Evolutionary conservation across 2,113 vertebrate genomes (phyloP).

Genomic region (Acrocephalus kingi): DNA sequence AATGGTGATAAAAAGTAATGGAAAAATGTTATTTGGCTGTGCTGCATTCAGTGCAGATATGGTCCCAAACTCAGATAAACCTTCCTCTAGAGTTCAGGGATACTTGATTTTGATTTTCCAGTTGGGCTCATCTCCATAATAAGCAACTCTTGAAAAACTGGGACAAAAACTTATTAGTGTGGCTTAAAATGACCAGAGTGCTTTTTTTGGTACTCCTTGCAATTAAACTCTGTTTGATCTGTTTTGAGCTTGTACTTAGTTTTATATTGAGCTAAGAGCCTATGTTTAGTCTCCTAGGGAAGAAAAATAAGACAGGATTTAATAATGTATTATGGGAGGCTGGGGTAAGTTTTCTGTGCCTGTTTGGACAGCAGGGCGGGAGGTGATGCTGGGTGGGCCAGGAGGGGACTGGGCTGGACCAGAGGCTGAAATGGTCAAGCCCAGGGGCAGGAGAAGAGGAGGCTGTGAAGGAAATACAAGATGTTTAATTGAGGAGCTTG

Average conservation of each 20-base stretch:
- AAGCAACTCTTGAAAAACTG: constrained; percentile 1
- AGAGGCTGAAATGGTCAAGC: background rate
- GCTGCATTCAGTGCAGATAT: background rate
- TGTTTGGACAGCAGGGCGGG: background rate
- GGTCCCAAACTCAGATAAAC: background rate
- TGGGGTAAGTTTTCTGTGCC: background rate
- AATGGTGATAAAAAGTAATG: constrained; percentile 57
- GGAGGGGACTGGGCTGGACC: background rate
- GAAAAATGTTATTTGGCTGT: constrained; percentile 46
- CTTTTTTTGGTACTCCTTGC: background rate
- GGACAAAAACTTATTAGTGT: background rate
- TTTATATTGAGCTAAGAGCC: constrained; percentile 31
- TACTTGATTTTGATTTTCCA: constrained; percentile 28
- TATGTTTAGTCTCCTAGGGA: constrained; percentile 33
- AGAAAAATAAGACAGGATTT: constrained; percentile 27
- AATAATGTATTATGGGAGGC: background rate
- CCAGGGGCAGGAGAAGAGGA: background rate
- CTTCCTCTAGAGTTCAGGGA: constrained; percentile 49
- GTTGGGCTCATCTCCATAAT: constrained; percentile 41
- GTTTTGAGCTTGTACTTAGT: background rate
- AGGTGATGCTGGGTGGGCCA: background rate
- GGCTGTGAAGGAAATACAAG: background rate
- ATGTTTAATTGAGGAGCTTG: background rate
- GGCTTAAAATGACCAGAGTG: background rate
- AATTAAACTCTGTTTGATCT: constrained; percentile 11